Conservation (phyloP, 1,140 invertebrate genomes). For the Listronotus bonariensis region DNA sequence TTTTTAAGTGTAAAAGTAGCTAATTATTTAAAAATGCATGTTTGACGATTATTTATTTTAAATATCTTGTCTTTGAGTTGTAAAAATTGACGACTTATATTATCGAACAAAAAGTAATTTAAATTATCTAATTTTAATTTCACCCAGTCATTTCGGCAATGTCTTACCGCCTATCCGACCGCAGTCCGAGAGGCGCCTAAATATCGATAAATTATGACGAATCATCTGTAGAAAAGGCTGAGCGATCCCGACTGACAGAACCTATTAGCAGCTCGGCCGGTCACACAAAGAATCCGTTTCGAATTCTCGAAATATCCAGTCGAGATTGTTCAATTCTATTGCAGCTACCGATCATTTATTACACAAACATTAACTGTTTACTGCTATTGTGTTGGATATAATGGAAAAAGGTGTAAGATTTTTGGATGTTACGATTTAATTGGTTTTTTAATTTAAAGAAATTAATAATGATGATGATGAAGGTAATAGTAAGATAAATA, state of each 20-base stretch:
- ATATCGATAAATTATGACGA: slow-evolving; percentile 49
- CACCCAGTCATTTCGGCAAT: slow-evolving; percentile 30
- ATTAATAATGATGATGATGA: too few species aligned
- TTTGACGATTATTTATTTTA: too few species aligned
- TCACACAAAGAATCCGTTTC: slow-evolving; percentile 39
- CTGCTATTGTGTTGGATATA: slow-evolving; percentile 26
- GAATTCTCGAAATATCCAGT: slow-evolving; percentile 40
- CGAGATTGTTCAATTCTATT: slow-evolving; percentile 34
- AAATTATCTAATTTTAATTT: slow-evolving; percentile 29
- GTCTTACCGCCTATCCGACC: slow-evolving; percentile 18
- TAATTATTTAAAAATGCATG: too few species aligned
- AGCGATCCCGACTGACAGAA: slow-evolving; percentile 46
- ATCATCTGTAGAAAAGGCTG: slow-evolving; percentile 33
- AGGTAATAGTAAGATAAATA: too few species aligned
- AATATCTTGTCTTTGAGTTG: too few species aligned
- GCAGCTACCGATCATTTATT: slow-evolving; percentile 51
- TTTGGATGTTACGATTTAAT: background rate
- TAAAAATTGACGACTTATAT: too few species aligned
- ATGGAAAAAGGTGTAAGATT: slow-evolving; percentile 3
- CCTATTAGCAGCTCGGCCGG: slow-evolving; percentile 47
- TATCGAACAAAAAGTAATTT: slow-evolving; percentile 19
- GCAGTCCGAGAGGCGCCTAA: slow-evolving; percentile 43
- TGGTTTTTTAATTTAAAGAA: background rate
- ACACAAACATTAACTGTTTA: slow-evolving; percentile 49
- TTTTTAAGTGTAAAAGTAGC: too few species aligned